phyloP scores from a whole-genome alignment of 2,113 vertebrate genomes.

The Castor canadensis region DNA sequence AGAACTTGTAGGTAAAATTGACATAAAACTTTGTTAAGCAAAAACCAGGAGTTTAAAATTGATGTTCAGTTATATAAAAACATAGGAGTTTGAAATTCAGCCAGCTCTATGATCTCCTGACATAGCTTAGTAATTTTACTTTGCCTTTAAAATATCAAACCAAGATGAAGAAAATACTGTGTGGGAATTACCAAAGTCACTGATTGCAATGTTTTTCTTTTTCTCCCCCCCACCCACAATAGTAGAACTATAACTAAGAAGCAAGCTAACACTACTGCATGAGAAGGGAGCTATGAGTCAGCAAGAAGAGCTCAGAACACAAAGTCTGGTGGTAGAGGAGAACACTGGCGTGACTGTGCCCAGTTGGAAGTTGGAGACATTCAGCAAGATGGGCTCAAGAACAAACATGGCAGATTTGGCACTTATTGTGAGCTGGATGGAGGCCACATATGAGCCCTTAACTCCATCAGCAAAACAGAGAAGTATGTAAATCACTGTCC shows the following conservation, averaged over 20 bases:
- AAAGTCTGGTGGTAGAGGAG: background rate
- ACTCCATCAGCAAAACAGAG: background rate
- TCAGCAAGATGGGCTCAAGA: no score
- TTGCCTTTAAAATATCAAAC: background rate
- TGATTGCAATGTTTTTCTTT: background rate
- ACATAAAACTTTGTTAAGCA: background rate
- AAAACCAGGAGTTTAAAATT: background rate
- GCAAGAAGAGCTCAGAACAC: background rate
- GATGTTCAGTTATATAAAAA: background rate
- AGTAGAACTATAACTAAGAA: background rate
- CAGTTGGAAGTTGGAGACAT: rapidly evolving
- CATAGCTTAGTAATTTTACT: background rate
- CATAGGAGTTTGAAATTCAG: background rate
- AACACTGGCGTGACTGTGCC: rapidly evolving
- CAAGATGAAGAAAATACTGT: background rate
- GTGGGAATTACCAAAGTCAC: background rate
- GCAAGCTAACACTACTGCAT: rapidly evolving
- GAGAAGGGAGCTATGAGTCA: background rate
- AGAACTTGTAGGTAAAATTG: background rate
- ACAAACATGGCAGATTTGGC: background rate
- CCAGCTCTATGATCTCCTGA: background rate
- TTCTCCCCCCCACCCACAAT: no score
- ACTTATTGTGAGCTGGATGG: no score
- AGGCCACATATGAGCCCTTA: background rate
- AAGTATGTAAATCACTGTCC: background rate